Evolutionary conservation across 2,797 vertebrate species (phyloP).

Genomic region (Sitta carolinensis): DNA sequence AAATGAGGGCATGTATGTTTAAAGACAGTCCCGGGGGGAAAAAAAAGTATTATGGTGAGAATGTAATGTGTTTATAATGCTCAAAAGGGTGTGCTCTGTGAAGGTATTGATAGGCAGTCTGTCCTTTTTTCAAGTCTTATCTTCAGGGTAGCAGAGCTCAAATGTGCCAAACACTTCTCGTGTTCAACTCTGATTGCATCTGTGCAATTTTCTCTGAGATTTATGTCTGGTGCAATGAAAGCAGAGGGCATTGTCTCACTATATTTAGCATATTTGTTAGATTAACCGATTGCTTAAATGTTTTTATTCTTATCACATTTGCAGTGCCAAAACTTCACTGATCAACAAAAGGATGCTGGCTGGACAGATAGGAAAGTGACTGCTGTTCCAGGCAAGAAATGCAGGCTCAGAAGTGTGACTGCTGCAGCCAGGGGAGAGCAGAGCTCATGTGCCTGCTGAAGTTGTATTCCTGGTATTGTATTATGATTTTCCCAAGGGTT

Average conservation of each 20-base stretch:
- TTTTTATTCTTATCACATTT: slow-evolving; percentile 62
- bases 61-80: slow-evolving; percentile 63
- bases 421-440: not conserved
- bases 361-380: slow-evolving; percentile 1
- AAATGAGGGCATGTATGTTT: slow-evolving; percentile 11
- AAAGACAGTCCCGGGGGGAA: not conserved
- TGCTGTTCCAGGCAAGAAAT: slow-evolving; percentile 2
- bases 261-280: slow-evolving; percentile 67
- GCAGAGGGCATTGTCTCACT: slow-evolving; percentile 47
- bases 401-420: not conserved
- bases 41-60: not conserved
- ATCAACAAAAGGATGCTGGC: slow-evolving; percentile 37
- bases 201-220: slow-evolving; percentile 68
- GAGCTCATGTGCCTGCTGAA: not conserved
- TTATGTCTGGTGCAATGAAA: slow-evolving; percentile 51
- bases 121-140: slow-evolving; percentile 62
- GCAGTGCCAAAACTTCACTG: slow-evolving; percentile 55
- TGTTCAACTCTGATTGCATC: slow-evolving; percentile 59
- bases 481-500: not conserved
- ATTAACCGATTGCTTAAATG: slow-evolving; percentile 48
- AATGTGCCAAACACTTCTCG: slow-evolving; percentile 56
- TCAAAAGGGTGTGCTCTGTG: slow-evolving; percentile 65
- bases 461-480: not conserved
- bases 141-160: slow-evolving; percentile 68
- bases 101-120: slow-evolving; percentile 63